Evolutionary conservation across 2,113 vertebrate species (phyloP), one percentile per base, ranked within the genome.

Genomic region (Pterophyllum scalare): DNA sequence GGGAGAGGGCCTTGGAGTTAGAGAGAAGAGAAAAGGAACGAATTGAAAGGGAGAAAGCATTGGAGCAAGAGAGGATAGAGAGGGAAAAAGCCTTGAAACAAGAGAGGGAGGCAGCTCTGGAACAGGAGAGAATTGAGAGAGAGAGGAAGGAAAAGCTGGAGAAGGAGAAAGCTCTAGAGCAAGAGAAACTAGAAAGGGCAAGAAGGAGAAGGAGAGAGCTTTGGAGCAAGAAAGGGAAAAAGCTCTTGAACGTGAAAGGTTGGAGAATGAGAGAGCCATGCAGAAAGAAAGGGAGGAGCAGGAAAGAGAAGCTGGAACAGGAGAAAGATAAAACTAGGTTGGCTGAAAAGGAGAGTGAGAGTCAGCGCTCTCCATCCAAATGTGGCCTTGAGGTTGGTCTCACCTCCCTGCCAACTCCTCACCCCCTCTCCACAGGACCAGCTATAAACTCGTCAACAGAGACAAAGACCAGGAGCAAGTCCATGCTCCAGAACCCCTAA

Each of bases 361-460:
- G 83, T 89, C 88, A 85, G 79, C 88, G 92, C 43, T 91, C 92
- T 83, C 92, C 91, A 33, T 93, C 88, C 81, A 94, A 93, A 81
- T 91, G 90, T 87, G 89, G 91, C 22, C 79, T 84, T 75, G 94
- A 95, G 79, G 77, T 88, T 75, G 85, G 88, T 93, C 84, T 91
- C 74, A 87, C 86, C 61, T 57, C 84, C 70, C 70, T 88, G 81
- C 81, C 88, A 84, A 89, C 91, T 75, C 65, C 93, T 81, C 58
- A 90, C 15, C 74, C 87, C 74, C 86, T 87, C 59, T 89, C 91
- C 70, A 86, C 90, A 88, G 90, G 83, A 81, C 28, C 74, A 35
- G 77, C 61, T 83, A 89, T 74, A 80, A 91, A 88, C 67, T 54
- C 81, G 12, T 84, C 87, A n/a, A 80, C 86, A 56, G 89, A 94